A percentile compares a stretch with the other conserved stretches of the same genome.
Evolutionary conservation across 2,113 vertebrate species (phyloP).

Genomic region (Oceanites oceanicus): DNA sequence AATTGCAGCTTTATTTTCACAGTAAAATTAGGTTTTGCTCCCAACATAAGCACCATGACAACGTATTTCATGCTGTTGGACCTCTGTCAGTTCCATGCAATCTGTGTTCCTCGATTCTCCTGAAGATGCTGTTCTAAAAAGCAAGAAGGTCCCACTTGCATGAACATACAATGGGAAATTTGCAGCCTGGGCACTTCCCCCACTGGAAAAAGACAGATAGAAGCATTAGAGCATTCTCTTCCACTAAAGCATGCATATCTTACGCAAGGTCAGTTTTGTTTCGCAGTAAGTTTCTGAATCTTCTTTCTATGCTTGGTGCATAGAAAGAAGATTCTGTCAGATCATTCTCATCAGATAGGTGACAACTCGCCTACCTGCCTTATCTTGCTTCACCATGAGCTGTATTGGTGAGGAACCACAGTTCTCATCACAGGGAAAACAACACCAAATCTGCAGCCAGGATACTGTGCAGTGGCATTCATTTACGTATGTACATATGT

Average conservation of each 20-base stretch:
- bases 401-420: background rate
- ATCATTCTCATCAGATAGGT: background rate
- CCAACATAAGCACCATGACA: background rate
- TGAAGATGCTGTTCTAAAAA: background rate
- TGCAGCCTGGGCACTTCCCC: background rate
- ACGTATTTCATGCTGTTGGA: background rate
- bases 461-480: background rate
- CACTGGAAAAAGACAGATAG: background rate
- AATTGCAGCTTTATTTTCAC: slow-evolving; percentile 10
- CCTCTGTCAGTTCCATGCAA: background rate
- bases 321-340: too few relatives aligned
- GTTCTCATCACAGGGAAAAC: background rate
- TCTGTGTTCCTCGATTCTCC: background rate
- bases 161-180: background rate
- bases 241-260: background rate
- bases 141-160: background rate
- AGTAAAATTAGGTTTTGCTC: background rate
- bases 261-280: background rate
- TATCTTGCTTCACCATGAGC: background rate
- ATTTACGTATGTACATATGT: too few relatives aligned
- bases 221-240: background rate
- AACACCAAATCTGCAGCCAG: background rate
- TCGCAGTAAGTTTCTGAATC: background rate
- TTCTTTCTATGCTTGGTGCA: background rate
- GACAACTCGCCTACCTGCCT: background rate